A percentile compares a stretch with the other conserved stretches of the same genome.
Conservation (phyloP, 2,888 invertebrate genomes). For the Drosophila rellima region DNA sequence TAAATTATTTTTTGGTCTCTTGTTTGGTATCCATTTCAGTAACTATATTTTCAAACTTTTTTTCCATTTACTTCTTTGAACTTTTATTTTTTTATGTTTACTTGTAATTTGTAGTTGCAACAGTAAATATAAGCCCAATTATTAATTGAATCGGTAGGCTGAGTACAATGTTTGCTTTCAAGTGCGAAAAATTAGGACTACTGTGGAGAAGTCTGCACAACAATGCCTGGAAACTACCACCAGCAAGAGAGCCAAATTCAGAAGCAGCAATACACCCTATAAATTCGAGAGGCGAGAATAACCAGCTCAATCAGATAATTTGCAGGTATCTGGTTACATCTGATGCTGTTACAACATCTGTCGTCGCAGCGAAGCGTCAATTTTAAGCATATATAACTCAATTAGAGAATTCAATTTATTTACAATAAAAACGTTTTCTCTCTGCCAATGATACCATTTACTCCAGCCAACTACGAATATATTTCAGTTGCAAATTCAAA, state of each 20-base stretch:
- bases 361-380: conserved; percentile 34
- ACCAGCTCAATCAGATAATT: conserved; percentile 67
- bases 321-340: conserved; percentile 72
- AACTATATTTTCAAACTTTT: background rate
- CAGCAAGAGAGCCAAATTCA: background rate
- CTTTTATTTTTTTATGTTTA: too few species aligned
- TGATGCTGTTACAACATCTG: conserved; percentile 57
- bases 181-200: background rate
- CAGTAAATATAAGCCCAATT: background rate
- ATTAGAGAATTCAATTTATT: conserved; percentile 55
- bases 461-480: background rate
- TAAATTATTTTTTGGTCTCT: conserved; percentile 7
- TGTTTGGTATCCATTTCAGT: background rate
- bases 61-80: background rate
- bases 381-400: conserved; percentile 51
- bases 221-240: conserved; percentile 23
- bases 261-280: conserved; percentile 5
- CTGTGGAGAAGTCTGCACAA: background rate
- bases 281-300: conserved; percentile 42
- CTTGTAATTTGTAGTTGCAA: background rate
- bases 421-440: conserved; percentile 47
- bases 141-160: background rate
- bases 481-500: background rate
- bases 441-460: conserved; percentile 41
- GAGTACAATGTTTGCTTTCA: background rate